Conservation (phyloP, 2,888 invertebrate species). For the Drosophila niveifrons region DNA sequence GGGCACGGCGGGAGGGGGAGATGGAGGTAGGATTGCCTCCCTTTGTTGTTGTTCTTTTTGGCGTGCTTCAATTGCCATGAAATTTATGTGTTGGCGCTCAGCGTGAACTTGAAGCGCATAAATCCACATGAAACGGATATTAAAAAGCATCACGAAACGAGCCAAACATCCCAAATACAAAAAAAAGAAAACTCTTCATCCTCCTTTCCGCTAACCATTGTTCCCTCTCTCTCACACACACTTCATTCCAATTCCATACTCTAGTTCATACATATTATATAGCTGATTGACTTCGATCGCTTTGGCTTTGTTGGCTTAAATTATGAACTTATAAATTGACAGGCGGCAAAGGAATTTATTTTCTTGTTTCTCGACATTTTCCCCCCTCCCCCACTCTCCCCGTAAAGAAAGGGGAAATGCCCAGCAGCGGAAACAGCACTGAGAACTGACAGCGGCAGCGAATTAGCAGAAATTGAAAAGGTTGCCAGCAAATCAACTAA, state of each 20-base stretch:
- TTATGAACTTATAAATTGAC: constrained; percentile 76
- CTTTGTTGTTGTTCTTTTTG: constrained; percentile 30
- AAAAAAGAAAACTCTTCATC: not conserved
- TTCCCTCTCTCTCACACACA: no score
- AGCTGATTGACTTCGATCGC: constrained; percentile 75
- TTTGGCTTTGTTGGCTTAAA: constrained; percentile 66
- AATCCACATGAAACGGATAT: constrained; percentile 79
- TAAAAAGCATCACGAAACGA: constrained; percentile 73
- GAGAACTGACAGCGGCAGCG: constrained; percentile 8
- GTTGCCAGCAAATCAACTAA: not conserved
- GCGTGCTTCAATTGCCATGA: constrained; percentile 75
- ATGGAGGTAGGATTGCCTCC: not conserved
- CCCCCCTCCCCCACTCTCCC: not conserved
- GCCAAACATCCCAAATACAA: constrained; percentile 40
- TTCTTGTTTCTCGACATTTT: constrained; percentile 1
- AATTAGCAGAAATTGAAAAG: constrained; percentile 20
- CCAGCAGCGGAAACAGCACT: constrained; percentile 7
- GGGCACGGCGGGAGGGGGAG: not conserved
- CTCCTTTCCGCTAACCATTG: not conserved
- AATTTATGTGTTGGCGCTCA: constrained; percentile 77
- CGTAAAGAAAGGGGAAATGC: not conserved
- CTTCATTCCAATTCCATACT: no score
- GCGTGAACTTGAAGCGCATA: constrained; percentile 77
- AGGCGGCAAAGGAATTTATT: constrained; percentile 49
- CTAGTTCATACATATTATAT: constrained; percentile 55